Evolutionary conservation across 1,140 invertebrate genomes (phyloP).

Genomic region (Magallana gigas): DNA sequence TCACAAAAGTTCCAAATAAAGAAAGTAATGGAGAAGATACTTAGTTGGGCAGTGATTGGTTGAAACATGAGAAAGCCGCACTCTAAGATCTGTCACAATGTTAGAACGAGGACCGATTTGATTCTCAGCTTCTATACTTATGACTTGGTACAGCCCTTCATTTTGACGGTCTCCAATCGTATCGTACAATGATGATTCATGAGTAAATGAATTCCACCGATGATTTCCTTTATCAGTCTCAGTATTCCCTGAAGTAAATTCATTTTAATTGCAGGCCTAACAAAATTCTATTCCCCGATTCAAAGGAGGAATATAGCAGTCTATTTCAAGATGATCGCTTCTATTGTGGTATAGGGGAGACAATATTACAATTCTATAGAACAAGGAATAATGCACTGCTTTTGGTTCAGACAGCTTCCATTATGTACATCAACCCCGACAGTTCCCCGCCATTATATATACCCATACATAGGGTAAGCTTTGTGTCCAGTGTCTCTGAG

Average conservation of each 20-base stretch:
- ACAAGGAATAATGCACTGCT: background rate
- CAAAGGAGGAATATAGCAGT: slow-evolving; percentile 2
- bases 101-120: background rate
- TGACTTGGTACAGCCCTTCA: background rate
- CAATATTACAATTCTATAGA: slow-evolving; percentile 8
- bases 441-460: background rate
- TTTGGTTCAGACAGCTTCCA: slow-evolving; percentile 1
- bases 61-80: background rate
- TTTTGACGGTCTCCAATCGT: background rate
- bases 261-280: slow-evolving; percentile 12
- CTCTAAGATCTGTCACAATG: background rate
- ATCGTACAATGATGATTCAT: background rate
- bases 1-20: background rate
- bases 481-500: background rate
- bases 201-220: slow-evolving; percentile 14
- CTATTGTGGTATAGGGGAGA: background rate
- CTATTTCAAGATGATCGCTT: background rate
- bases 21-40: slow-evolving; percentile 21
- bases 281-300: slow-evolving; percentile 10
- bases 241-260: slow-evolving; percentile 28
- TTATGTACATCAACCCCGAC: background rate
- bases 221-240: background rate
- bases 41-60: background rate
- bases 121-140: background rate
- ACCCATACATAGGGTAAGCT: background rate